Conservation (phyloP, 2,113 vertebrate genomes). For the Neolamprologus fasciatus region DNA sequence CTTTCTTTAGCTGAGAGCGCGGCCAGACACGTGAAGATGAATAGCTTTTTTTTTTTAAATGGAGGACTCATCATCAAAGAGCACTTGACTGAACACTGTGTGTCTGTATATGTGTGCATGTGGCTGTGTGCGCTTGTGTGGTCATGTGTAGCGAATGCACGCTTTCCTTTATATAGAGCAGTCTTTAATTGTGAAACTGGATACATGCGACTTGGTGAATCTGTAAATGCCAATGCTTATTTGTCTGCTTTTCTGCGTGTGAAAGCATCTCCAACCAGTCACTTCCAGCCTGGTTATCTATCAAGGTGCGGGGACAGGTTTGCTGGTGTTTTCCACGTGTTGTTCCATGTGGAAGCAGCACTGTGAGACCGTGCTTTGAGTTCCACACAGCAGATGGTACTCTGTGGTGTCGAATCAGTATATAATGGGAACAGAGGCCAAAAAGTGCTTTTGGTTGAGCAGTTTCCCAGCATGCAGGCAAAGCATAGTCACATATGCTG, state of each 20-base stretch:
- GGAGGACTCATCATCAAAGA: conserved; percentile 1
- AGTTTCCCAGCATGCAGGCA: conserved; percentile 2
- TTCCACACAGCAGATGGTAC: conserved; percentile 45
- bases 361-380: not conserved
- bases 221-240: not conserved
- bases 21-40: not conserved
- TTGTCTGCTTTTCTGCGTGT: not conserved
- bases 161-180: not conserved
- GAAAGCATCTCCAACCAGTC: not conserved
- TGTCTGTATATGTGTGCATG: not conserved
- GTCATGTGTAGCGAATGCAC: not conserved
- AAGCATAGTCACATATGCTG: not conserved
- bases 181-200: not conserved
- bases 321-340: not conserved
- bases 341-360: not conserved
- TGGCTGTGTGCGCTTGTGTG: not conserved
- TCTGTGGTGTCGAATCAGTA: conserved; percentile 9
- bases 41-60: not conserved
- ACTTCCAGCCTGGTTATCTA: not conserved
- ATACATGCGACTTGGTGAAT: not conserved
- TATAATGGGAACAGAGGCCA: conserved; percentile 18
- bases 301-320: not conserved
- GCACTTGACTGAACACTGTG: conserved; percentile 16
- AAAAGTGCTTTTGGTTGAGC: not conserved
- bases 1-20: not conserved